A percentile compares a stretch with the other conserved stretches of the same genome.
Conservation (phyloP, 2,113 vertebrate genomes). For the Uropsilus gracilis region DNA sequence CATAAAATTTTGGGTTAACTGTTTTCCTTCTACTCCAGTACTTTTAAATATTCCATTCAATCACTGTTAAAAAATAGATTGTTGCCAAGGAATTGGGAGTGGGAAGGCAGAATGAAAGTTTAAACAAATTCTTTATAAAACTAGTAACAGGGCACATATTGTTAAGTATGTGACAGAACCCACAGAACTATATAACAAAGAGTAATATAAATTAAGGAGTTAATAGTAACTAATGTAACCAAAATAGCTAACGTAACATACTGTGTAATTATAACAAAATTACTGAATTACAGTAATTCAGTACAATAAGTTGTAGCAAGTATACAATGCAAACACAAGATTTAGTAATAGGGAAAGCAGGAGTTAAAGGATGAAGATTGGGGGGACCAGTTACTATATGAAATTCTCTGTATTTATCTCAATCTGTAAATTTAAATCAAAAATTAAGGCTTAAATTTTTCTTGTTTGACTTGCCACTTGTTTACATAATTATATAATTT, state of each 20-base stretch:
- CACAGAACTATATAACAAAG: neutral
- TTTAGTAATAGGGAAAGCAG: neutral
- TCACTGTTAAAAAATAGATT: neutral
- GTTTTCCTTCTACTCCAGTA: fast-evolving
- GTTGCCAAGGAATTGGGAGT: neutral
- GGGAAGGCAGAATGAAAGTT: neutral
- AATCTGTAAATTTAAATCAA: neutral
- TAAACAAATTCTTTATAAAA: neutral
- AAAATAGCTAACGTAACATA: no score
- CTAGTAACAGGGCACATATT: neutral
- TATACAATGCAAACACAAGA: neutral
- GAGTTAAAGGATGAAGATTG: neutral
- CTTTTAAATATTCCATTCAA: neutral
- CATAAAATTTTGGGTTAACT: neutral
- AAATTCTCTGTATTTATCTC: neutral
- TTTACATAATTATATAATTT: no score
- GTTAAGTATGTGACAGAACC: neutral
- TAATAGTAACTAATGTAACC: neutral
- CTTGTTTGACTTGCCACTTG: no score
- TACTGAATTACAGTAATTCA: neutral
- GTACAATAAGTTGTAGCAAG: neutral
- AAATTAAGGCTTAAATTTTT: neutral
- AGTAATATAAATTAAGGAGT: neutral
- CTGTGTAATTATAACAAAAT: neutral
- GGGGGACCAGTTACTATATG: neutral